Conservation (phyloP, 2,113 vertebrate species). For the Urocynchramus pylzowi region DNA sequence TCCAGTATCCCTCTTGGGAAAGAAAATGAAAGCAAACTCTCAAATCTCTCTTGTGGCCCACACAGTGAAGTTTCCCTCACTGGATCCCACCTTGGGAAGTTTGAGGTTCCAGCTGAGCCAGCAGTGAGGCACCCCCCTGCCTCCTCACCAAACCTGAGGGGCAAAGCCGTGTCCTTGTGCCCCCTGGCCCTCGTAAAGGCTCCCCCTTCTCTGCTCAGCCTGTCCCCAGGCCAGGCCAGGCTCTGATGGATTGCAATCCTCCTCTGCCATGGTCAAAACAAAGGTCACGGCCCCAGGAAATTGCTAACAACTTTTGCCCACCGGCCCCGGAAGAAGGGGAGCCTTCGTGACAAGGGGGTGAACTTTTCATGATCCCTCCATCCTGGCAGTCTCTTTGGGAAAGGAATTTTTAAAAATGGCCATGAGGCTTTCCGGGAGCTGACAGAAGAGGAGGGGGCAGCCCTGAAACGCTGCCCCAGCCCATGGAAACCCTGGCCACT, state of each 20-base stretch:
- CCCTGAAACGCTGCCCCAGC: neutral
- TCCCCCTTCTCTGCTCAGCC: neutral
- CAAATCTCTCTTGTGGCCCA: neutral
- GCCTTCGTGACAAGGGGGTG: neutral
- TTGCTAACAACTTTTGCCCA: slow-evolving; percentile 40
- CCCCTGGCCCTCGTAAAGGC: neutral
- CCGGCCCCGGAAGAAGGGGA: neutral
- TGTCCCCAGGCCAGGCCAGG: neutral
- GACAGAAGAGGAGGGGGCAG: neutral
- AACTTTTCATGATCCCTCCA: slow-evolving; percentile 23
- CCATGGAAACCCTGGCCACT: neutral
- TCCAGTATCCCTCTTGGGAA: neutral
- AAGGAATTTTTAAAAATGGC: neutral
- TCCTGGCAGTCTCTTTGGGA: neutral
- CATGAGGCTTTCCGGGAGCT: neutral
- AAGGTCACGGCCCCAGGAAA: slow-evolving; percentile 56
- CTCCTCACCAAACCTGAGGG: neutral
- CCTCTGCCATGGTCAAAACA: slow-evolving; percentile 36
- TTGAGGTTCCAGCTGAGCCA: neutral
- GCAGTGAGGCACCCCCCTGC: accelerated
- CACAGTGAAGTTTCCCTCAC: neutral
- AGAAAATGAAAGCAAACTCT: neutral
- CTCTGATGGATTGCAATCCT: slow-evolving; percentile 13
- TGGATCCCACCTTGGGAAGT: accelerated
- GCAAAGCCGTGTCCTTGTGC: neutral